Evolutionary conservation across 2,113 vertebrate species (phyloP).

Genomic region (Phyllopteryx taeniolatus): DNA sequence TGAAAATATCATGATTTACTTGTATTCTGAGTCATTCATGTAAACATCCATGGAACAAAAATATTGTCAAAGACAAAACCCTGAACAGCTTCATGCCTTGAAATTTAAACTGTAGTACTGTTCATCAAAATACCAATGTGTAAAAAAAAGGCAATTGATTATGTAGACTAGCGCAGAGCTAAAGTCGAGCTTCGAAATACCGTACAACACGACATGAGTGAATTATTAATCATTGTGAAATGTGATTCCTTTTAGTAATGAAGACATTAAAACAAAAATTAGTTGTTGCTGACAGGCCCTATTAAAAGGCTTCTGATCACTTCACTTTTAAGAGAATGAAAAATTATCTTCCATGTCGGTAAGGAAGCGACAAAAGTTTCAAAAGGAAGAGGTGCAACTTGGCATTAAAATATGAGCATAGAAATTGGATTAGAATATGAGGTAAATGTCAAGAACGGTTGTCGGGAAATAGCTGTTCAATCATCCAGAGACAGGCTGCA

Average conservation of each 20-base stretch:
- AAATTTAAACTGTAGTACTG: not conserved
- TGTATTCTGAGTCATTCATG: not conserved
- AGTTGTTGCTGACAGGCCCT: constrained; percentile 1
- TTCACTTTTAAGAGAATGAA: not conserved
- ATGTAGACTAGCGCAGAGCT: not conserved
- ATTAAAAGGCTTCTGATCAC: not conserved
- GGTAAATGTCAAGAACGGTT: constrained; percentile 1
- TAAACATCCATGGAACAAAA: not conserved
- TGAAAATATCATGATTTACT: not conserved
- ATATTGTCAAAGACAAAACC: not conserved
- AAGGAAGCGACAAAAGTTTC: constrained; percentile 7
- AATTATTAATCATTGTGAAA: constrained; percentile 10
- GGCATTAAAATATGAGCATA: not conserved
- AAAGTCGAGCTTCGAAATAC: not conserved
- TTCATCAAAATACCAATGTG: too few relatives aligned
- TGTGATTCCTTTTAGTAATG: constrained; percentile 4
- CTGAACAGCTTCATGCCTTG: not conserved
- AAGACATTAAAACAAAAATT: constrained; percentile 22
- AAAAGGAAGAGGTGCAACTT: constrained; percentile 15
- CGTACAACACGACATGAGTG: too few relatives aligned
- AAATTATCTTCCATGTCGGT: not conserved
- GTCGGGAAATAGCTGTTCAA: constrained; percentile 1
- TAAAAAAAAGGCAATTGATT: not conserved
- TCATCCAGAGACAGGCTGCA: not conserved
- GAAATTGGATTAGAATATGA: not conserved